These are phyloP conservation scores for Dreissena polymorpha DNA, from an alignment of 1,140 invertebrate genomes.

Conservation along the genomic window DNA sequence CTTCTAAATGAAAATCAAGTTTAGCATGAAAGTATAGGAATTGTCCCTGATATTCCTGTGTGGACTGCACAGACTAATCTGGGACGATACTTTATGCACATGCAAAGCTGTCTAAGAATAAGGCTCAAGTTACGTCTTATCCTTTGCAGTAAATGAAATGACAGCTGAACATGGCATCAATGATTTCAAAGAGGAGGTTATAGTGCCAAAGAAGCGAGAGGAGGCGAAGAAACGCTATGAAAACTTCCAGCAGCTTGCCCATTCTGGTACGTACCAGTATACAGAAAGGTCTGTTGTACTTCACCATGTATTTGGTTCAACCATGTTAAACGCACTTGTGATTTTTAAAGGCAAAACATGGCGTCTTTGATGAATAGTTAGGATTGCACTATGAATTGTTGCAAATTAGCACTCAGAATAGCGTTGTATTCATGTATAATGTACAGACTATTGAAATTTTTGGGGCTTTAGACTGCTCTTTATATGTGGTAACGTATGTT, in stretches of 20 bases:
- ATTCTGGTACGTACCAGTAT: slow-evolving; percentile 22
- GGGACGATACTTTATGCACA: neutral
- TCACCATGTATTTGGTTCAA: neutral
- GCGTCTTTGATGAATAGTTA: too few relatives aligned
- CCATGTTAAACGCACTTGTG: neutral
- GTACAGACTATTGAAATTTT: neutral
- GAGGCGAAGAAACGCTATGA: slow-evolving; percentile 73
- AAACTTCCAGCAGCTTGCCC: slow-evolving; percentile 69
- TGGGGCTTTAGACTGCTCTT: too few relatives aligned
- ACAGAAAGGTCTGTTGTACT: neutral
- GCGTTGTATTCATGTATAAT: neutral
- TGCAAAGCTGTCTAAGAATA: neutral
- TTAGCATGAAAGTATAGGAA: neutral
- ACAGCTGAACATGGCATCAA: slow-evolving; percentile 68
- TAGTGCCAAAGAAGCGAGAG: slow-evolving; percentile 64
- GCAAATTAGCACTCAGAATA: neutral
- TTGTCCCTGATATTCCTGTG: too few relatives aligned
- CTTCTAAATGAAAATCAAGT: neutral
- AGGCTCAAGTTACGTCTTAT: too few relatives aligned
- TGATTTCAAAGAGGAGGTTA: slow-evolving; percentile 65
- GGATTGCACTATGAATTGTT: neutral
- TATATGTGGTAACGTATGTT: too few relatives aligned
- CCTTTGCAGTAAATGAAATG: slow-evolving; percentile 71
- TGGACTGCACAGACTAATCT: too few relatives aligned
- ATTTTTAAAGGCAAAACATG: neutral